A percentile compares a stretch with the other conserved stretches of the same genome.
These are phyloP conservation scores for Poeciliopsis turrubarensis DNA, from an alignment of 2,113 vertebrate species.

Conservation along the genomic window DNA sequence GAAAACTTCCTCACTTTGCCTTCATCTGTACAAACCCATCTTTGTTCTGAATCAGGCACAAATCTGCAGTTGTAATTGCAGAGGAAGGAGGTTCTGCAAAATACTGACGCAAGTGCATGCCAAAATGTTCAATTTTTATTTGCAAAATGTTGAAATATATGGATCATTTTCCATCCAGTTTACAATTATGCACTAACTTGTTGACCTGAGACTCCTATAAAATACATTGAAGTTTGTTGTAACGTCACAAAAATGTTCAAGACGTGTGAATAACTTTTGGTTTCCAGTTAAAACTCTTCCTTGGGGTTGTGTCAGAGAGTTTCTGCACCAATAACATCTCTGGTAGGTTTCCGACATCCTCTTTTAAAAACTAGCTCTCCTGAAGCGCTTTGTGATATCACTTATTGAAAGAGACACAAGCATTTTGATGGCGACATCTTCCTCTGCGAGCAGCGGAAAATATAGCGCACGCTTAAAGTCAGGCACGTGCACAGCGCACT, in stretches of 20 bases:
- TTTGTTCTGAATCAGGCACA: too few relatives aligned
- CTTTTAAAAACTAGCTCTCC: too few relatives aligned
- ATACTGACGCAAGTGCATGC: too few relatives aligned
- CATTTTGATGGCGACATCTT: slow-evolving; percentile 17
- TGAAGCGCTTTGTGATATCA: not conserved
- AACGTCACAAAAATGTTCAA: not conserved
- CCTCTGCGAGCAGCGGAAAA: slow-evolving; percentile 31
- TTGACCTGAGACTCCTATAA: not conserved
- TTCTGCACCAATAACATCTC: not conserved
- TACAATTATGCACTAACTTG: not conserved
- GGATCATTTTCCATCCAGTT: not conserved
- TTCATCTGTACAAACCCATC: too few relatives aligned
- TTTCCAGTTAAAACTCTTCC: too few relatives aligned
- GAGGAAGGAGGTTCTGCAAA: too few relatives aligned
- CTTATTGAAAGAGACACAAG: not conserved
- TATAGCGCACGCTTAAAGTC: not conserved
- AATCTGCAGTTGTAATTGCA: too few relatives aligned
- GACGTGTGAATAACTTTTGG: not conserved
- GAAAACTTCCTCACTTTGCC: too few relatives aligned
- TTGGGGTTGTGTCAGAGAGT: too few relatives aligned
- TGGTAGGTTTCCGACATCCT: not conserved
- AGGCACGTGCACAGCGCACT: slow-evolving; percentile 3
- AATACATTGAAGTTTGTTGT: not conserved
- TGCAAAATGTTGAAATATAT: not conserved
- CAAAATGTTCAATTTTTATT: not conserved